Conservation (phyloP, 2,113 vertebrate species). For the Ptyas mucosa region DNA sequence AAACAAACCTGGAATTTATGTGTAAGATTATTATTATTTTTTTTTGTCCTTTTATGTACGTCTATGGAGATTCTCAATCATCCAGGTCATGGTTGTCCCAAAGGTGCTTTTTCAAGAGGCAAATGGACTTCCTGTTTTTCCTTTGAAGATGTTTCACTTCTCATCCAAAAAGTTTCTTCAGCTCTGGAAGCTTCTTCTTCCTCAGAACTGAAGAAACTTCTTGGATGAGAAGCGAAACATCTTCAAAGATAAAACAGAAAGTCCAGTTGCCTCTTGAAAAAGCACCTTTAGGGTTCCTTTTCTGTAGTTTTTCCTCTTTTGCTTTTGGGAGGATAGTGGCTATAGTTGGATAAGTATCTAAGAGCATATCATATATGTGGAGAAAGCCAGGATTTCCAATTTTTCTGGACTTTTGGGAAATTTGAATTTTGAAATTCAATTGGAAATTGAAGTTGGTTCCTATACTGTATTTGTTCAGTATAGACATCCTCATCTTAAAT, state of each 20-base stretch:
- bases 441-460: not conserved
- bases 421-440: not conserved
- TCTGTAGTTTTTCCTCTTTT: not conserved
- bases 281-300: not conserved
- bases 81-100: too few species aligned
- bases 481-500: not conserved
- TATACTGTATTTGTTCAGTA: not conserved
- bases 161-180: too few species aligned
- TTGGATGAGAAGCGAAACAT: too few species aligned
- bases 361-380: not conserved
- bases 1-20: slow-evolving; percentile 90
- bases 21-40: slow-evolving; percentile 69
- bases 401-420: not conserved
- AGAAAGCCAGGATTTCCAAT: not conserved
- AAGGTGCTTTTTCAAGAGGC: too few species aligned
- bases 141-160: too few species aligned
- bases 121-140: too few species aligned
- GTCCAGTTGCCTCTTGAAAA: too few species aligned
- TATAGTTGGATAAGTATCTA: not conserved
- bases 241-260: too few species aligned
- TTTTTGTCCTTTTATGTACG: not conserved
- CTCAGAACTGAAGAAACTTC: too few species aligned
- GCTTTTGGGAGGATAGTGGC: not conserved
- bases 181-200: too few species aligned
- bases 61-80: too few species aligned